A percentile compares a stretch with the other conserved stretches of the same genome.
phyloP scores from a whole-genome alignment of 2,113 vertebrate genomes.

The Thalassarche chlororhynchos region DNA sequence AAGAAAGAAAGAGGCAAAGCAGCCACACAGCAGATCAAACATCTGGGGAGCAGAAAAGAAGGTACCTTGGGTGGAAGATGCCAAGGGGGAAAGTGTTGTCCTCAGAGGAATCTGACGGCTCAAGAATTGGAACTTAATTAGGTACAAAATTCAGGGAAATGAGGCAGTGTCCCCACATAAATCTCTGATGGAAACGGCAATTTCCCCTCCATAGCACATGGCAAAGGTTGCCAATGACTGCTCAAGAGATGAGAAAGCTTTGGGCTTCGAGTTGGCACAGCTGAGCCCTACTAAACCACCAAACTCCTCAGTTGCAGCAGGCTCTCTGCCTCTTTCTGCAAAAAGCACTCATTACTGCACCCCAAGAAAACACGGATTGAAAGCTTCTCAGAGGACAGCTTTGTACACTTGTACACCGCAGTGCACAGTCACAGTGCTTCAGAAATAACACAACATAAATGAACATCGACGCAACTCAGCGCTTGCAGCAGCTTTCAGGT shows the following conservation, averaged over 20 bases:
- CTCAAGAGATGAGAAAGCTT: neutral
- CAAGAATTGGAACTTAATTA: neutral
- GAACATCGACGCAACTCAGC: rapidly evolving
- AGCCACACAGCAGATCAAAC: neutral
- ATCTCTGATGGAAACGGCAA: neutral
- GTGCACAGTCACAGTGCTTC: neutral
- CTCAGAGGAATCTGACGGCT: neutral
- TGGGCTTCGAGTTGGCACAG: neutral
- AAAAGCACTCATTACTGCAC: rapidly evolving
- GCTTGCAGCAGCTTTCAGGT: neutral
- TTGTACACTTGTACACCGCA: rapidly evolving
- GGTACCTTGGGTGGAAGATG: neutral
- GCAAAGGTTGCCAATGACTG: neutral
- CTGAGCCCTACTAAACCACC: neutral
- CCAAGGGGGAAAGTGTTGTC: neutral
- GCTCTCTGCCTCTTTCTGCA: neutral
- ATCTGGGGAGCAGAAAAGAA: neutral
- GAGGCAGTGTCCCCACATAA: neutral
- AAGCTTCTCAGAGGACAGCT: neutral
- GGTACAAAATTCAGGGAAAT: neutral
- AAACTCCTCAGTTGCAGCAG: neutral
- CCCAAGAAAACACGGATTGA: neutral
- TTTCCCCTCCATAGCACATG: neutral
- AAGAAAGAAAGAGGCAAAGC: neutral
- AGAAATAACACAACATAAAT: rapidly evolving